phyloP scores from a whole-genome alignment of 2,888 invertebrate species.

The Mayetiola destructor region DNA sequence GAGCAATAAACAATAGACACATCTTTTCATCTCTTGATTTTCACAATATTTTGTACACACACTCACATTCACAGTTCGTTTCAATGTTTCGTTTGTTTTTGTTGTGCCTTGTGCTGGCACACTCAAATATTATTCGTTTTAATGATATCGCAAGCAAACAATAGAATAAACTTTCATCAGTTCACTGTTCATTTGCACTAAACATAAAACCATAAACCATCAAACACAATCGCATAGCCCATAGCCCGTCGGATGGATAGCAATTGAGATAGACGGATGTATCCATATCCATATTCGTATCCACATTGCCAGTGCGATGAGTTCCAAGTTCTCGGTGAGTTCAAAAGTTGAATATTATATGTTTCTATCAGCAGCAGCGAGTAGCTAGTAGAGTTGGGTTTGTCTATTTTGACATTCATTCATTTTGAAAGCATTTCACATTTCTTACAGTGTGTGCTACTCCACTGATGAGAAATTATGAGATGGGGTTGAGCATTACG shows the following conservation, averaged over 20 bases:
- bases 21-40: too few relatives aligned
- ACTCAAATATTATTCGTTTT: background rate
- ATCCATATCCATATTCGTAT: background rate
- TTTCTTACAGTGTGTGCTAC: too few relatives aligned
- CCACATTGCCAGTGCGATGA: too few relatives aligned
- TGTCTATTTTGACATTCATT: constrained; percentile 12
- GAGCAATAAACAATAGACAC: too few relatives aligned
- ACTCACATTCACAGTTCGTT: too few relatives aligned
- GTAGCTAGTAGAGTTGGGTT: background rate
- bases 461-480: constrained; percentile 13
- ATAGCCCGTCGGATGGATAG: background rate
- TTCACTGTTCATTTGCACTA: constrained; percentile 11
- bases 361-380: too few relatives aligned
- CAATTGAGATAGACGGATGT: background rate
- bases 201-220: too few relatives aligned
- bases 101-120: background rate
- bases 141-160: constrained; percentile 4
- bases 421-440: background rate
- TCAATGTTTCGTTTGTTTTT: too few relatives aligned
- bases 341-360: too few relatives aligned
- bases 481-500: constrained; percentile 13
- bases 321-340: too few relatives aligned
- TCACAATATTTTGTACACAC: too few relatives aligned
- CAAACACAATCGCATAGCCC: too few relatives aligned
- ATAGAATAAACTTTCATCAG: constrained; percentile 1